A percentile compares a stretch with the other conserved stretches of the same genome.
phyloP scores from a whole-genome alignment of 2,888 invertebrate species.

The Ceratothoa steindachneri region DNA sequence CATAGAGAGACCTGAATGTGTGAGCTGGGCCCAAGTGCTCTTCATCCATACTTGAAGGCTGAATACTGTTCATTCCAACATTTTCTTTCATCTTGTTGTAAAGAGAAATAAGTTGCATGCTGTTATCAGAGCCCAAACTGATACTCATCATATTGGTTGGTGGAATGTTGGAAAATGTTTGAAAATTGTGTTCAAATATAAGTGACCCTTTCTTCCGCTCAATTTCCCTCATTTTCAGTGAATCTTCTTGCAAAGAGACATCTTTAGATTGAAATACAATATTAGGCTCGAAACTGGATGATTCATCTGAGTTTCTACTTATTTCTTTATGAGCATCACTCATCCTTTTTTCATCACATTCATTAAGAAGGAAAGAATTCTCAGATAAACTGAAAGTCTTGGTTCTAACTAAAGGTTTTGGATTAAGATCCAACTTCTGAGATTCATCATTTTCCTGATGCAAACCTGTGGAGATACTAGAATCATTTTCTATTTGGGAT shows the following conservation, averaged over 20 bases:
- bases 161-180: conserved; percentile 43
- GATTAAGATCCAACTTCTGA: no score
- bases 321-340: conserved; percentile 21
- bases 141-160: conserved; percentile 41
- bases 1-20: no score
- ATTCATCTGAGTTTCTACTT: no score
- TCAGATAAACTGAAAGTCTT: conserved; percentile 2
- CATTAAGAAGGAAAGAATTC: background rate
- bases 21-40: conserved; percentile 17
- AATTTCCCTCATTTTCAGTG: conserved; percentile 32
- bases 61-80: conserved; percentile 31
- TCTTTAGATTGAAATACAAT: conserved; percentile 19
- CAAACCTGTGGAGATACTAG: no score
- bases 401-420: conserved; percentile 7
- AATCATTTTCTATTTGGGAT: no score
- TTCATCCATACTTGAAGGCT: conserved; percentile 22
- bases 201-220: conserved; percentile 42
- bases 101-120: conserved; percentile 29
- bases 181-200: conserved; percentile 41
- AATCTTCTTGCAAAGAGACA: conserved; percentile 18
- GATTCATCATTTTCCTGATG: no score
- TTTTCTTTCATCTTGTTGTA: conserved; percentile 38
- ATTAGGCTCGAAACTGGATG: conserved; percentile 23
- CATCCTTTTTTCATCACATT: background rate
- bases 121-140: conserved; percentile 40